These are phyloP conservation scores for Micrasema longulum DNA, from an alignment of 1,140 invertebrate species.

Conservation along the genomic window DNA sequence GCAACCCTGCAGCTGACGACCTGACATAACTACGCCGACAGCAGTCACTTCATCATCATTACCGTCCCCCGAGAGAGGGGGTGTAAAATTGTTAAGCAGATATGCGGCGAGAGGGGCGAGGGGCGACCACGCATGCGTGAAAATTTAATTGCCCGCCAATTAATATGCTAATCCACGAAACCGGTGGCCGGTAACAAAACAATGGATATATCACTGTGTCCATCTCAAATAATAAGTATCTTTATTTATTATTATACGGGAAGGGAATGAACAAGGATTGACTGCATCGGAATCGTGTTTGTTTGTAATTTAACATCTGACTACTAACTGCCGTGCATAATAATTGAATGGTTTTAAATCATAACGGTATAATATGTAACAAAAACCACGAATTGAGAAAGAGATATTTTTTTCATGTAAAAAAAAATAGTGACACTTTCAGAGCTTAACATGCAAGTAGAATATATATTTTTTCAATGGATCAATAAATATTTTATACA, in stretches of 20 bases:
- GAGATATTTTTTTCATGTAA: too few species aligned
- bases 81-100: constrained; percentile 47
- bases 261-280: constrained; percentile 18
- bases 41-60: constrained; percentile 55
- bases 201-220: constrained; percentile 33
- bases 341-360: too few species aligned
- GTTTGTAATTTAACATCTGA: neutral
- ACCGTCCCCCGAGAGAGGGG: constrained; percentile 41
- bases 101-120: neutral
- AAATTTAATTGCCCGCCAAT: constrained; percentile 55
- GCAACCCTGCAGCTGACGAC: neutral
- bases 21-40: constrained; percentile 29
- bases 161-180: constrained; percentile 53
- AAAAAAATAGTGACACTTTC: too few species aligned
- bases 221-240: constrained; percentile 27
- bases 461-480: too few species aligned
- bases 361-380: too few species aligned
- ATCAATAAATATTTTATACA: too few species aligned
- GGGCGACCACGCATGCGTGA: constrained; percentile 48
- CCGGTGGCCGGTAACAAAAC: constrained; percentile 20
- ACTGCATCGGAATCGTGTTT: constrained; percentile 21
- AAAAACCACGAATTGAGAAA: too few species aligned
- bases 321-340: too few species aligned
- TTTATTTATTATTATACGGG: constrained; percentile 25
- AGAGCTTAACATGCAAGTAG: too few species aligned